These are phyloP conservation scores for Xestia xanthographa DNA, from an alignment of 2,888 invertebrate genomes.

Conservation along the genomic window DNA sequence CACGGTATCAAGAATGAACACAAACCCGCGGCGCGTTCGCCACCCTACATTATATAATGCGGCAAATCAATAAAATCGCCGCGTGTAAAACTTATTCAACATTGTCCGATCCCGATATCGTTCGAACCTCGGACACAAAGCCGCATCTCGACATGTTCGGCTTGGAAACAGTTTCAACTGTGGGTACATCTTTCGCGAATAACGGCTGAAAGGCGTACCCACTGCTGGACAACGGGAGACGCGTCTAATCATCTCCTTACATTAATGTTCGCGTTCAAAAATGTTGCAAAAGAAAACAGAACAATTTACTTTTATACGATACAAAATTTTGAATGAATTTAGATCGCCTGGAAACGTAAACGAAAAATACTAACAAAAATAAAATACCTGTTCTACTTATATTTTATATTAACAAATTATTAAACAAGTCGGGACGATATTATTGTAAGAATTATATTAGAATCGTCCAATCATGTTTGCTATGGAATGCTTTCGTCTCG, in stretches of 20 bases:
- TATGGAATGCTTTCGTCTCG: constrained; percentile 81
- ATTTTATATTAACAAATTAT: constrained; percentile 87
- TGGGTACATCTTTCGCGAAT: constrained; percentile 64
- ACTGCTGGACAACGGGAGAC: constrained; percentile 64
- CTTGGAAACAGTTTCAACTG: constrained; percentile 53
- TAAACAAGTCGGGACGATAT: constrained; percentile 89
- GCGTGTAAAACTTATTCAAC: constrained; percentile 84
- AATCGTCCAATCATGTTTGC: constrained; percentile 86
- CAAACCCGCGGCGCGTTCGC: constrained; percentile 68
- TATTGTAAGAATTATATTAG: constrained; percentile 91
- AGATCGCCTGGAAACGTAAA: constrained; percentile 83
- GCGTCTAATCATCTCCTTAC: constrained; percentile 64
- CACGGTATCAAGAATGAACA: constrained; percentile 54
- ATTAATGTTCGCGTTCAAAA: constrained; percentile 69
- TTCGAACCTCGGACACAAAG: constrained; percentile 68
- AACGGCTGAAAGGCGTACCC: constrained; percentile 67
- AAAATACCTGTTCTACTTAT: constrained; percentile 85
- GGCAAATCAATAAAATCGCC: constrained; percentile 90
- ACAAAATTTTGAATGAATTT: constrained; percentile 80
- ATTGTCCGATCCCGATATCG: constrained; percentile 76
- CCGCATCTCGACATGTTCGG: constrained; percentile 67
- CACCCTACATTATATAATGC: constrained; percentile 82
- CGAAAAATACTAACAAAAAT: constrained; percentile 86
- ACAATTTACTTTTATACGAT: constrained; percentile 68
- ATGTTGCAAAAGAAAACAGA: constrained; percentile 78